Conservation (phyloP, 2,113 vertebrate species). For the Sphyrna mokarran region DNA sequence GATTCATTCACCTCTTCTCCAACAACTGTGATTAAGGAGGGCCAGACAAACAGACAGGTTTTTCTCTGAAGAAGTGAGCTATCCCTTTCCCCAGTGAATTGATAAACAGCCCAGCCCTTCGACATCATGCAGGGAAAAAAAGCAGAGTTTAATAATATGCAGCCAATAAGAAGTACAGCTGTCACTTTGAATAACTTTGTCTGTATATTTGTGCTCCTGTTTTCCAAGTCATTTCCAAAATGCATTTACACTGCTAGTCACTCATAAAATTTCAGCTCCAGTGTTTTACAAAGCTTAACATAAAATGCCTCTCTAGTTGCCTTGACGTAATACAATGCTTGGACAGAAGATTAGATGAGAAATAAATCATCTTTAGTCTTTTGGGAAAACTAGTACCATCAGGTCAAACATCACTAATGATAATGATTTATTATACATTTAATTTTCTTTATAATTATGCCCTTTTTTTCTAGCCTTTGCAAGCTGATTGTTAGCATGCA, state of each 20-base stretch:
- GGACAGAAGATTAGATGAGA: neutral
- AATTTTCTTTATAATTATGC: neutral
- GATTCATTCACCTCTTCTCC: neutral
- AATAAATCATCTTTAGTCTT: neutral
- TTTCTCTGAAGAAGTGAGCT: no score
- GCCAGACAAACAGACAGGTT: neutral
- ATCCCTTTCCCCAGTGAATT: neutral
- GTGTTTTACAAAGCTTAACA: neutral
- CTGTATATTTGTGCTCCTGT: neutral
- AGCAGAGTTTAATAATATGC: neutral
- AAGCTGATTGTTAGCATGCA: neutral
- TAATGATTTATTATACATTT: neutral
- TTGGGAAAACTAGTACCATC: neutral
- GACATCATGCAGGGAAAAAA: neutral
- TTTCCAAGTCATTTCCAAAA: neutral
- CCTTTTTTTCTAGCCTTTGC: neutral
- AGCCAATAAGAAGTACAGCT: neutral
- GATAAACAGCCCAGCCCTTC: neutral
- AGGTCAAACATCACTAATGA: neutral
- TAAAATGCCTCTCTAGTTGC: neutral
- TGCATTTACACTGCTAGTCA: neutral
- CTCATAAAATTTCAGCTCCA: neutral
- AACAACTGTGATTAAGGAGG: neutral
- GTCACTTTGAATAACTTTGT: neutral
- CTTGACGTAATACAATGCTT: neutral